These are phyloP conservation scores for Brachystomella parvula DNA, from an alignment of 1,140 invertebrate genomes.

Conservation along the genomic window DNA sequence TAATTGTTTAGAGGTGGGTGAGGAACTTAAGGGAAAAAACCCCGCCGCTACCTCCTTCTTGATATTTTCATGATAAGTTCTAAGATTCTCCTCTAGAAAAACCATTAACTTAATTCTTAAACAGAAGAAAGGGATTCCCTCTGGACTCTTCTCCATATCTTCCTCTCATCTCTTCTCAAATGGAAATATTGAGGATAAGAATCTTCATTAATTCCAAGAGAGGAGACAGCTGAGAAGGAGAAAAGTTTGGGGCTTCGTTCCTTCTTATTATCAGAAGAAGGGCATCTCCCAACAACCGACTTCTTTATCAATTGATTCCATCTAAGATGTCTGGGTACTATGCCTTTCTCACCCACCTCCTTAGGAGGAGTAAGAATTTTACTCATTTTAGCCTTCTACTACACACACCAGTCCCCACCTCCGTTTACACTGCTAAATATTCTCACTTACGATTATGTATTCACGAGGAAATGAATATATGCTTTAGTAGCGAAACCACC, in stretches of 20 bases:
- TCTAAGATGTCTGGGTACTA: conserved; percentile 35
- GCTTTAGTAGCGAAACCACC: too few relatives aligned
- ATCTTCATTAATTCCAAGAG: conserved; percentile 39
- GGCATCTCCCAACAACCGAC: conserved; percentile 31
- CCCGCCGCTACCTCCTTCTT: neutral
- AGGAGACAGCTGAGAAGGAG: conserved; percentile 36
- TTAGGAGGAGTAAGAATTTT: too few relatives aligned
- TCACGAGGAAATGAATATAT: too few relatives aligned
- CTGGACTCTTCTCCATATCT: too few relatives aligned
- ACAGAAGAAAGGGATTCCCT: conserved; percentile 34
- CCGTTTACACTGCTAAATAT: too few relatives aligned
- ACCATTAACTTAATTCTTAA: neutral
- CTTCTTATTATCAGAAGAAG: conserved; percentile 24
- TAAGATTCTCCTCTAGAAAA: neutral
- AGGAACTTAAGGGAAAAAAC: neutral
- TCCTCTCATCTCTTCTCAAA: conserved; percentile 30
- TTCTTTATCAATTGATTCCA: conserved; percentile 35
- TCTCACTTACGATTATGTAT: too few relatives aligned
- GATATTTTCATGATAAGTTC: neutral
- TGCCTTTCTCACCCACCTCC: conserved; percentile 11
- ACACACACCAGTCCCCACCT: too few relatives aligned
- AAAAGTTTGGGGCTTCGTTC: conserved; percentile 13
- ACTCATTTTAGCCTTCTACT: too few relatives aligned
- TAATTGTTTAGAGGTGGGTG: conserved; percentile 1
- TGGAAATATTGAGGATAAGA: conserved; percentile 36